Percentiles rank a stretch among this genome's conserved stretches.
Evolutionary conservation across 2,797 vertebrate species (phyloP).

Genomic region (Phoxinus dragarum): DNA sequence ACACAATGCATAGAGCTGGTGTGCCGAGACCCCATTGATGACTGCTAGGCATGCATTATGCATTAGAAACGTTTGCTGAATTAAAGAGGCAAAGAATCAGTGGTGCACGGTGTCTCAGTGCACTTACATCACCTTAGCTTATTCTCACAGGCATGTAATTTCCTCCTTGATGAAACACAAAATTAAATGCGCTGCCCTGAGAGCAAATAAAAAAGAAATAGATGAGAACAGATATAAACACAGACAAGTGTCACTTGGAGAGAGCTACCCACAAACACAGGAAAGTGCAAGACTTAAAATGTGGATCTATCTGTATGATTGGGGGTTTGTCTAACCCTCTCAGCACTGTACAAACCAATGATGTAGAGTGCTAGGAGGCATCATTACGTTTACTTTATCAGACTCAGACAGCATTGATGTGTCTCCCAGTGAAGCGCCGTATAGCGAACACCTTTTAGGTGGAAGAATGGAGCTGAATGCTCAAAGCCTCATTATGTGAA

Average conservation of each 20-base stretch:
- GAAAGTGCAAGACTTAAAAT: slow-evolving; percentile 6
- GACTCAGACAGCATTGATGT: slow-evolving; percentile 12
- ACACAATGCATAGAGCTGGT: slow-evolving; percentile 20
- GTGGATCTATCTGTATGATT: slow-evolving; percentile 15
- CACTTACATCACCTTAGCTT: slow-evolving; percentile 48
- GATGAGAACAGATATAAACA: slow-evolving; percentile 40
- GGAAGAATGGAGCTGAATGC: slow-evolving; percentile 70
- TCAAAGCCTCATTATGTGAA: slow-evolving; percentile 68
- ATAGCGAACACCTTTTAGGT: slow-evolving; percentile 51
- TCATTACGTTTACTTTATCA: slow-evolving; percentile 47
- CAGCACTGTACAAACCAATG: not conserved
- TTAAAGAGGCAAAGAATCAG: slow-evolving; percentile 49
- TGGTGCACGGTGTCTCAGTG: slow-evolving; percentile 33
- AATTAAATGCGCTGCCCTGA: slow-evolving; percentile 52
- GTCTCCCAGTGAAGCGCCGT: not conserved
- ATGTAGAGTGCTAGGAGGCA: slow-evolving; percentile 17
- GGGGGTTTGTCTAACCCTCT: slow-evolving; percentile 23
- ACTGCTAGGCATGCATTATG: slow-evolving; percentile 54
- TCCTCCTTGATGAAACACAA: slow-evolving; percentile 52
- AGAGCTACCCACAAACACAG: slow-evolving; percentile 6
- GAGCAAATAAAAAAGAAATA: slow-evolving; percentile 43
- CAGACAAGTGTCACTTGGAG: slow-evolving; percentile 20
- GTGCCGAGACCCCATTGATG: slow-evolving; percentile 32
- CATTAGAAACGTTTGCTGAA: slow-evolving; percentile 48
- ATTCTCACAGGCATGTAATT: slow-evolving; percentile 49